phyloP scores from a whole-genome alignment of 2,797 vertebrate species.

The Oryzias sinensis region DNA sequence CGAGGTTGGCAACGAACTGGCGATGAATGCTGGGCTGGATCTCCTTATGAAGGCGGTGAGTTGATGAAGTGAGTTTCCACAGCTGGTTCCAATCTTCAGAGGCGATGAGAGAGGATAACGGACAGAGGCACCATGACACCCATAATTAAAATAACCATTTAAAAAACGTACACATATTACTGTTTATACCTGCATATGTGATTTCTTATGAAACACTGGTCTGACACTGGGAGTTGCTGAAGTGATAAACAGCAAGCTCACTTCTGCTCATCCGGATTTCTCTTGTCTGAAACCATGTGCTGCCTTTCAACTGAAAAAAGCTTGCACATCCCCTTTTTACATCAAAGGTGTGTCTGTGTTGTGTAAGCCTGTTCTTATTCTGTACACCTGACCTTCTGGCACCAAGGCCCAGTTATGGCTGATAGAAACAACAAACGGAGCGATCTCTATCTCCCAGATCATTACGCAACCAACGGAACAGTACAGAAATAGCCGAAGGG shows the following conservation, averaged over 20 bases:
- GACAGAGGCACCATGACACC: too few relatives aligned
- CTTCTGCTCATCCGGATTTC: constrained; percentile 42
- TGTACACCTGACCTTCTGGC: constrained; percentile 73
- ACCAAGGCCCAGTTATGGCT: constrained; percentile 70
- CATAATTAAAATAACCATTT: too few relatives aligned
- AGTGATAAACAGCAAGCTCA: constrained; percentile 24
- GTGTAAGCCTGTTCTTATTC: constrained; percentile 71
- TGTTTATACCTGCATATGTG: too few relatives aligned
- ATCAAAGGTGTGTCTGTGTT: constrained; percentile 65
- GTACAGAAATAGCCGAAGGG: constrained; percentile 77
- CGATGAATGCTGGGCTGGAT: too few relatives aligned
- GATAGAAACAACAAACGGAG: constrained; percentile 73
- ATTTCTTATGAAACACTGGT: background rate
- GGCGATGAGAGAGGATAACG: too few relatives aligned
- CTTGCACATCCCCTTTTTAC: constrained; percentile 46
- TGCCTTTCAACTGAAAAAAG: constrained; percentile 51
- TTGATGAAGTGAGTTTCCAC: too few relatives aligned
- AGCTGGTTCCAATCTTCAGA: too few relatives aligned
- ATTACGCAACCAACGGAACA: constrained; percentile 64
- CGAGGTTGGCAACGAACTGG: too few relatives aligned
- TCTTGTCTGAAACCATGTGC: constrained; percentile 62
- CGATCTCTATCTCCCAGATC: constrained; percentile 69
- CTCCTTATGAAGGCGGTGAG: too few relatives aligned
- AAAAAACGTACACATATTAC: too few relatives aligned
- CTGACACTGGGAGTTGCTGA: constrained; percentile 14